A percentile compares a stretch with the other conserved stretches of the same genome.
phyloP scores from a whole-genome alignment of 1,140 invertebrate species.

The Drosophila santomea region DNA sequence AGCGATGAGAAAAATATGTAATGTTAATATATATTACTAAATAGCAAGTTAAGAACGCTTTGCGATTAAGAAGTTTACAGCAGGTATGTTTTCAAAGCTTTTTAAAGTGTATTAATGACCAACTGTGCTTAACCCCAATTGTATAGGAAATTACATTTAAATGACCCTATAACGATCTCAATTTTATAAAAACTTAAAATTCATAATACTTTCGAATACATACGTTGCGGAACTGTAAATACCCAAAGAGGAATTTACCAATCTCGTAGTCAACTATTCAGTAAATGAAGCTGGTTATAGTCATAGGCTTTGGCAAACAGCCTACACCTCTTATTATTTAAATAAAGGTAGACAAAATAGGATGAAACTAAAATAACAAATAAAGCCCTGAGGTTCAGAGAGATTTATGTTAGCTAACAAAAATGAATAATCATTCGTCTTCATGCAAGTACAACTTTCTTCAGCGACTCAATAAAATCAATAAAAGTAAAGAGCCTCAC shows the following conservation, averaged over 20 bases:
- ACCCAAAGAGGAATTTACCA: slow-evolving; percentile 48
- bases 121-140: slow-evolving; percentile 52
- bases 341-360: slow-evolving; percentile 52
- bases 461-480: slow-evolving; percentile 29
- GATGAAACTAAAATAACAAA: slow-evolving; percentile 4
- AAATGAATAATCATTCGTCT: slow-evolving; percentile 75
- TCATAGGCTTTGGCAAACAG: slow-evolving; percentile 49
- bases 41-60: slow-evolving; percentile 58
- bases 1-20: slow-evolving; percentile 25
- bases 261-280: slow-evolving; percentile 36
- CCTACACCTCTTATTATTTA: slow-evolving; percentile 52
- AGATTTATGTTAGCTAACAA: slow-evolving; percentile 50
- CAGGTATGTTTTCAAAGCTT: slow-evolving; percentile 51
- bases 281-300: slow-evolving; percentile 42
- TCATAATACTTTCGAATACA: slow-evolving; percentile 3
- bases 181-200: slow-evolving; percentile 26
- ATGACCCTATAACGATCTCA: slow-evolving; percentile 15
- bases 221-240: slow-evolving; percentile 70
- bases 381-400: neutral
- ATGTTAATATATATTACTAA: slow-evolving; percentile 51
- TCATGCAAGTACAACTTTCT: slow-evolving; percentile 78
- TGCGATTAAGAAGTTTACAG: slow-evolving; percentile 58
- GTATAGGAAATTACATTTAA: slow-evolving; percentile 23
- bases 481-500: slow-evolving; percentile 20
- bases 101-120: slow-evolving; percentile 49